phyloP scores from a whole-genome alignment of 2,113 vertebrate species.

The Lathamus discolor region DNA sequence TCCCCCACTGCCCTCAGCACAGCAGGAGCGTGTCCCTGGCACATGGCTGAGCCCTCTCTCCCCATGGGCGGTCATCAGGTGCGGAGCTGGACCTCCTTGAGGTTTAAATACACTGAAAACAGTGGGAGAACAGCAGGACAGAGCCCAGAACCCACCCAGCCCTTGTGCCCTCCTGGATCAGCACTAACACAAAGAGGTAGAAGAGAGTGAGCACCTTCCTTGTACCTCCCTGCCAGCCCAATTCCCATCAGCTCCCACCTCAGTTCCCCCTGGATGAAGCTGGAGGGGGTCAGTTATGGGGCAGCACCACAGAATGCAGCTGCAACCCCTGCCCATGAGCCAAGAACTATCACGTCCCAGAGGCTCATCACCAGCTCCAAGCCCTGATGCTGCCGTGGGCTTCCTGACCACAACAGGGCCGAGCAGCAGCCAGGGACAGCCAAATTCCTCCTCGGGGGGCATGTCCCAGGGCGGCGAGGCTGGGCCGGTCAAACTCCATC shows the following conservation, averaged over 20 bases:
- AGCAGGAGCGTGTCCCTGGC: rapidly evolving
- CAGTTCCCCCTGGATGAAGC: not conserved
- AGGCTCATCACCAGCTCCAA: not conserved
- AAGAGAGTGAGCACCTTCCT: not conserved
- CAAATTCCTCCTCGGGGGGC: not conserved
- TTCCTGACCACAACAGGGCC: rapidly evolving
- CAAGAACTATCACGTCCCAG: no score
- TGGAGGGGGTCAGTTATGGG: not conserved
- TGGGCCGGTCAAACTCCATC: not conserved
- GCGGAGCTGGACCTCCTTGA: not conserved
- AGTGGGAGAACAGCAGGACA: not conserved
- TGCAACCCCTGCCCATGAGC: not conserved
- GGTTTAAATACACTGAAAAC: not conserved
- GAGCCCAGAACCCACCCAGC: not conserved
- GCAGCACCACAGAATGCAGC: not conserved
- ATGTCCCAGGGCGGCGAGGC: not conserved
- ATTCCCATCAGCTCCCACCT: not conserved
- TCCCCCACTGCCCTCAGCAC: not conserved
- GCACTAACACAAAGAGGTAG: not conserved
- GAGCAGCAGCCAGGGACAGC: not conserved
- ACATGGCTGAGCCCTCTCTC: not conserved
- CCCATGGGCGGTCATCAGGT: not conserved
- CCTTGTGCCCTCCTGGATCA: not conserved
- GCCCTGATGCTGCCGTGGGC: rapidly evolving
- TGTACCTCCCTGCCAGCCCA: not conserved